Conservation (phyloP, 1,140 invertebrate species). For the Hylaeus anthracinus region DNA sequence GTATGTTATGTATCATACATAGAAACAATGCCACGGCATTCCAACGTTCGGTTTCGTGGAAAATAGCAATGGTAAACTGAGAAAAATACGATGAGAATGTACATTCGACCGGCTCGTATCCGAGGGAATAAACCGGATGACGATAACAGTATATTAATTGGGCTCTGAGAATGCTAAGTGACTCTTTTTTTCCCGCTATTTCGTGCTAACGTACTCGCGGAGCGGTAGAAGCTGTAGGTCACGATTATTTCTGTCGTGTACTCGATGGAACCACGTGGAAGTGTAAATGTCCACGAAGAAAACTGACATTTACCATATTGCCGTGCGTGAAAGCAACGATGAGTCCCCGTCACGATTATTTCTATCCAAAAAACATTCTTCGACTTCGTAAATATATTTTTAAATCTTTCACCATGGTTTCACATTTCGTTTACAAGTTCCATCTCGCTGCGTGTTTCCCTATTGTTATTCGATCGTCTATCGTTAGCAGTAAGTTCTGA, state of each 20-base stretch:
- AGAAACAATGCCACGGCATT: background rate
- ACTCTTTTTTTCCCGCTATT: constrained; percentile 30
- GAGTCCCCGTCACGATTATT: background rate
- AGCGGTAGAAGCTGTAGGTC: background rate
- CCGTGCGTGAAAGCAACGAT: background rate
- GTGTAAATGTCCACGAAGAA: background rate
- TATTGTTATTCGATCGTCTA: background rate
- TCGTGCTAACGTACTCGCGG: background rate
- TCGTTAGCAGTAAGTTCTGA: background rate
- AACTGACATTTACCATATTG: background rate
- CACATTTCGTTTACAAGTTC: background rate
- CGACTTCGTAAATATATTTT: background rate
- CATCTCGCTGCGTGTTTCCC: background rate
- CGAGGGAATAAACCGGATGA: background rate
- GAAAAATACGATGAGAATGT: background rate
- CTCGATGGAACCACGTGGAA: background rate
- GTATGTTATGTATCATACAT: constrained; percentile 17
- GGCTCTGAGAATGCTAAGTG: background rate
- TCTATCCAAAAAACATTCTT: background rate
- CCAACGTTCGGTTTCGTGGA: background rate
- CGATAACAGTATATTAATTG: constrained; percentile 25
- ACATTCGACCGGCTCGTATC: background rate
- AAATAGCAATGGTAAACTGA: background rate
- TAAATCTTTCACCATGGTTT: too few relatives aligned
- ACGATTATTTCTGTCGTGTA: constrained; percentile 14